Percentiles rank a stretch among this genome's conserved stretches.
Evolutionary conservation across 2,888 invertebrate species (phyloP).

Genomic region (Lasioglossum pauxillum): DNA sequence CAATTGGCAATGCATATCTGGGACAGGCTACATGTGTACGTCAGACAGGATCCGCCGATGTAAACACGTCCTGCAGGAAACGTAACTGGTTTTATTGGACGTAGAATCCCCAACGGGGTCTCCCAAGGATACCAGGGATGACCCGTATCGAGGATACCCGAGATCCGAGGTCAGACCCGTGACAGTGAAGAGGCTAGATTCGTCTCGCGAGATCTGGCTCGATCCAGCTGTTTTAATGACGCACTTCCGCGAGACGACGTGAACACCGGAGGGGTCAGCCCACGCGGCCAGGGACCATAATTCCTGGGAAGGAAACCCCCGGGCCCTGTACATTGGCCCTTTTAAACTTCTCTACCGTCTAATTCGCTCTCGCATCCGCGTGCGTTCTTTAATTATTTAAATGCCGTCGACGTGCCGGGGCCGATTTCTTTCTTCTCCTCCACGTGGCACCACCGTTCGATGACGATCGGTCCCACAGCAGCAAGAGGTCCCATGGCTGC

Average conservation of each 20-base stretch:
- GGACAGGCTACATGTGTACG: too few relatives aligned
- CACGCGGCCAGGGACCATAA: constrained; percentile 66
- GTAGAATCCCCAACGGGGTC: background rate
- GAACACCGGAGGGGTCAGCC: constrained; percentile 65
- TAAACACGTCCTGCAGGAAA: constrained; percentile 13
- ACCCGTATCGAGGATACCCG: constrained; percentile 24
- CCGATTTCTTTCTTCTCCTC: background rate
- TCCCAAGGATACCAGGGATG: background rate
- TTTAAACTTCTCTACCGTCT: constrained; percentile 55
- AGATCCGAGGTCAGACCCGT: constrained; percentile 56
- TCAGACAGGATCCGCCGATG: background rate
- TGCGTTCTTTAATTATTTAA: constrained; percentile 51
- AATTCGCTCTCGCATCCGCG: constrained; percentile 51
- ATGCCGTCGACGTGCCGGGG: constrained; percentile 13
- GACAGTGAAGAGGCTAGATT: constrained; percentile 58
- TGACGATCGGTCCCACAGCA: background rate
- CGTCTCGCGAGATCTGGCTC: constrained; percentile 59
- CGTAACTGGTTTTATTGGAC: constrained; percentile 2
- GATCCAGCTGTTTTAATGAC: constrained; percentile 68
- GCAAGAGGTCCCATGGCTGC: background rate
- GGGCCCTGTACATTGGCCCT: constrained; percentile 68
- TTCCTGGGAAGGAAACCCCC: constrained; percentile 69
- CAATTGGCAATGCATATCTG: background rate
- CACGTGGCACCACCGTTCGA: background rate
- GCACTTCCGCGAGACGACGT: constrained; percentile 70